Conservation (phyloP, 2,888 invertebrate species). For the Odontothrips loti region DNA sequence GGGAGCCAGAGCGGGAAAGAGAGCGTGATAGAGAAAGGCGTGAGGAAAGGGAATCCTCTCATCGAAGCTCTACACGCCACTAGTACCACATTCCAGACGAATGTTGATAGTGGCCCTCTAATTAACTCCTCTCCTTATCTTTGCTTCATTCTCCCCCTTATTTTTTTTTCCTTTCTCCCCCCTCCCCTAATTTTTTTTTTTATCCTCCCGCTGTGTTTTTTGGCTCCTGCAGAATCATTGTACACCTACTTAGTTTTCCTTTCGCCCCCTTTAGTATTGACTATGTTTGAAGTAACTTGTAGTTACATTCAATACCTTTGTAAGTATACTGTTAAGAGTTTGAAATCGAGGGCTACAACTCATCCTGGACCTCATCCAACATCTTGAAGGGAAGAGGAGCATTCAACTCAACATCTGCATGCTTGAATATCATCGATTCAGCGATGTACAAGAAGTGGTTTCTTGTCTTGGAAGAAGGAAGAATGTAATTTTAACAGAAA, state of each 20-base stretch:
- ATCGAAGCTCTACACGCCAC: not conserved
- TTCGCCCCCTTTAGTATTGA: not conserved
- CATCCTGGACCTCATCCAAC: not conserved
- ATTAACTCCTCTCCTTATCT: not conserved
- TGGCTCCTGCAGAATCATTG: not conserved
- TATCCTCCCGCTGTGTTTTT: not conserved
- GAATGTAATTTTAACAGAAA: slow-evolving; percentile 18
- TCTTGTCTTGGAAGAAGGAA: slow-evolving; percentile 3
- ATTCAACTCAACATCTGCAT: not conserved
- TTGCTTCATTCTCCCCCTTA: not conserved
- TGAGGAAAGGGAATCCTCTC: slow-evolving; percentile 2
- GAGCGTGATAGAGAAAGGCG: slow-evolving; percentile 8
- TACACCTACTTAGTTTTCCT: not conserved
- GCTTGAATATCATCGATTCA: not conserved
- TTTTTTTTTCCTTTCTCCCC: not conserved
- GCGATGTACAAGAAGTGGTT: not conserved
- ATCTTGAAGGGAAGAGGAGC: not conserved
- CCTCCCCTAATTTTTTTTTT: not conserved
- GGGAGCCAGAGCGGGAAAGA: not conserved
- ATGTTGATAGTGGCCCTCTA: not conserved
- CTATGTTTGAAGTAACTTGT: not conserved
- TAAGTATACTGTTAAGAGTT: not conserved
- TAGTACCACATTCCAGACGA: not conserved
- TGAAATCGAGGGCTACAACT: not conserved
- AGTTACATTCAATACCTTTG: not conserved